Evolutionary conservation across 2,888 invertebrate genomes (phyloP).

Genomic region (Pycnomerus fuliginosus): DNA sequence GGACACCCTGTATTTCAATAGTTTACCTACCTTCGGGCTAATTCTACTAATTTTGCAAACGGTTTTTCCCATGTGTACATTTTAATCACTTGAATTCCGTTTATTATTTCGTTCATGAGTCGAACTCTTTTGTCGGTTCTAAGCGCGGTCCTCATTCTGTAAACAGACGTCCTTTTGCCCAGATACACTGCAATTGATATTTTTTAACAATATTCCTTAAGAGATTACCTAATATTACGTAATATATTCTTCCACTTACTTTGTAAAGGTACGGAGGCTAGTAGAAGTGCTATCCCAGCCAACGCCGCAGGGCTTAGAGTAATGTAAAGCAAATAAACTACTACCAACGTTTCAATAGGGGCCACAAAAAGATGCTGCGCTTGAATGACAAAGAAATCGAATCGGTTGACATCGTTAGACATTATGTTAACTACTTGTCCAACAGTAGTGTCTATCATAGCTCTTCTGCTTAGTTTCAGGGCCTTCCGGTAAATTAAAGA

Average conservation of each 20-base stretch:
- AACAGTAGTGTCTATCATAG: constrained; percentile 79
- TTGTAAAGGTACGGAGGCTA: constrained; percentile 53
- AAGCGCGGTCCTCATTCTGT: constrained; percentile 72
- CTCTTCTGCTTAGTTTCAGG: constrained; percentile 70
- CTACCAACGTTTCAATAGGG: constrained; percentile 72
- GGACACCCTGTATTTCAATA: no score
- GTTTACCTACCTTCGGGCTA: constrained; percentile 56
- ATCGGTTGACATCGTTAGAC: constrained; percentile 85
- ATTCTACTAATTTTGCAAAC: constrained; percentile 73
- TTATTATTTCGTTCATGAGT: constrained; percentile 86
- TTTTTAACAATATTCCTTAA: no score
- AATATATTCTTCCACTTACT: no score
- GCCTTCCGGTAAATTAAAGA: constrained; percentile 79
- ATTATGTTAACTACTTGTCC: constrained; percentile 59
- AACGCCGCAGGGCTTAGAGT: constrained; percentile 57
- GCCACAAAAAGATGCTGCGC: constrained; percentile 79
- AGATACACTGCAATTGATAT: constrained; percentile 41
- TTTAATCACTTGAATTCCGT: constrained; percentile 89
- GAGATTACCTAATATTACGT: no score
- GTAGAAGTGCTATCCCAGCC: constrained; percentile 57
- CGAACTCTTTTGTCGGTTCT: constrained; percentile 82
- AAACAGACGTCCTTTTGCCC: constrained; percentile 73
- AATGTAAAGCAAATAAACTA: constrained; percentile 67
- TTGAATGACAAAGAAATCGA: constrained; percentile 78
- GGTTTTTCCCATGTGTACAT: constrained; percentile 96